Evolutionary conservation across 2,113 vertebrate species (phyloP).

Genomic region (Apodemus sylvaticus): DNA sequence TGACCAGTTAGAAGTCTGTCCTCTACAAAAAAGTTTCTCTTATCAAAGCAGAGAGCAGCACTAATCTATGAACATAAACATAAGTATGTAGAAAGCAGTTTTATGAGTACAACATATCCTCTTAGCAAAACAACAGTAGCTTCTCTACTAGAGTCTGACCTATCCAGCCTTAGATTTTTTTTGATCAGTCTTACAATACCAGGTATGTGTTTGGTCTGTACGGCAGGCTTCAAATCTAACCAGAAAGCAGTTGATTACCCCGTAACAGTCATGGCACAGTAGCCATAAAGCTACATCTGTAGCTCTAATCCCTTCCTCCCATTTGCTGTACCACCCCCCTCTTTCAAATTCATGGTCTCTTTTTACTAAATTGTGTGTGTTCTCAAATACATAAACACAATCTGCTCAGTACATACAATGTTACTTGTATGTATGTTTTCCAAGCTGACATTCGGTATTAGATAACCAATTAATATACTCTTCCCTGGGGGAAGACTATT

Average conservation of each 20-base stretch:
- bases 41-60: background rate
- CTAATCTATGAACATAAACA: background rate
- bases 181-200: background rate
- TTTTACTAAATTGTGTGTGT: background rate
- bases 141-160: background rate
- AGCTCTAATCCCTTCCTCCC: background rate
- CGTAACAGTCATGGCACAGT: background rate
- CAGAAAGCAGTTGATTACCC: background rate
- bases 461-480: background rate
- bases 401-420: background rate
- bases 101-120: background rate
- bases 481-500: background rate
- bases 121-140: background rate
- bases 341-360: background rate
- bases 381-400: background rate
- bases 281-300: no score
- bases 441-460: background rate
- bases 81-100: background rate
- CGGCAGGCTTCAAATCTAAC: background rate
- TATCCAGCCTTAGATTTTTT: background rate
- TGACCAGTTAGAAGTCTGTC: background rate
- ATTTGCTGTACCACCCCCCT: background rate
- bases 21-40: background rate
- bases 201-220: background rate
- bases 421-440: background rate